phyloP scores from a whole-genome alignment of 2,888 invertebrate species.

The Gnatocerus cornutus region DNA sequence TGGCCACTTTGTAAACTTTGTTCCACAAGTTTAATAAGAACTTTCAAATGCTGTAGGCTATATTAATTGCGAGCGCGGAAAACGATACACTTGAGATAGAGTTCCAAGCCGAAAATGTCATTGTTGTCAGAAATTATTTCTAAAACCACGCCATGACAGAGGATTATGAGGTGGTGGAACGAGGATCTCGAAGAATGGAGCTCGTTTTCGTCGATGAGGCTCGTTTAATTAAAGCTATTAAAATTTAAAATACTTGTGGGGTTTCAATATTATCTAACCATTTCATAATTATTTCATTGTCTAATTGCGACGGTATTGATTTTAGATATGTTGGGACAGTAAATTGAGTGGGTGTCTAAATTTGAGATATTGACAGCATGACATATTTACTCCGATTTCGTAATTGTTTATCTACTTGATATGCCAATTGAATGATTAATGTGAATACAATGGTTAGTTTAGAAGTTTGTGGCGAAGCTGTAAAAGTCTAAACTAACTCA shows the following conservation, averaged over 20 bases:
- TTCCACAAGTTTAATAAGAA: conserved; percentile 35
- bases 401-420: neutral
- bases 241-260: neutral
- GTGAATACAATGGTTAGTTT: no score
- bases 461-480: no score
- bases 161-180: neutral
- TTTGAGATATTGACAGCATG: neutral
- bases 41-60: conserved; percentile 1
- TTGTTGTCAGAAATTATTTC: conserved; percentile 12
- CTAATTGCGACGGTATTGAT: neutral
- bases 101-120: conserved; percentile 9
- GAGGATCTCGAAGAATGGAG: neutral
- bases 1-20: conserved; percentile 39
- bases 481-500: no score
- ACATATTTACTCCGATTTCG: neutral
- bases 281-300: neutral
- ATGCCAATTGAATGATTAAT: neutral
- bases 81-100: neutral
- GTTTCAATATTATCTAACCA: neutral
- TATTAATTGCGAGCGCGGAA: conserved; percentile 19
- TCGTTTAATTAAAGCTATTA: neutral
- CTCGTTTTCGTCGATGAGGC: neutral
- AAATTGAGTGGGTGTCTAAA: neutral
- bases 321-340: neutral
- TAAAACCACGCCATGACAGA: neutral